Base-by-base conservation (phyloP, 2,888 invertebrate species). In the Drosophila neonasuta region DNA sequence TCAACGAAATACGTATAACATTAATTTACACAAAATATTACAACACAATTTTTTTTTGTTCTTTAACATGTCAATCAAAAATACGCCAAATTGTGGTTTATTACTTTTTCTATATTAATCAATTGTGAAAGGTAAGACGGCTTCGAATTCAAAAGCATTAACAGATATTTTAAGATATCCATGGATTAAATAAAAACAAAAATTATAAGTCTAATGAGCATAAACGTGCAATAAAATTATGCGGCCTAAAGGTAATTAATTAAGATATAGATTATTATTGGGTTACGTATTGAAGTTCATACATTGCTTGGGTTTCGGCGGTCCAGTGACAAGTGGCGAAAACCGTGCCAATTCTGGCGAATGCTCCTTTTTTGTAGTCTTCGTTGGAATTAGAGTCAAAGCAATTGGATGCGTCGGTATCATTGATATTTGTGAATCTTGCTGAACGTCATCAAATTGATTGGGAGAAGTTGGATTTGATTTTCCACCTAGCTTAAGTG, bases 321-420 rank as follows among this genome's bases (percentile, higher is more conserved):
- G 96, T 71, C 96, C 92, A 4, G 96, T 96, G 39, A 96, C 95
- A 64, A 97, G 90, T 24, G 96, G 96, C 8, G 96, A 95, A 88
- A 97, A 96, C 89, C 95, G 94, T 10, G 96, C 96, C 71, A 97
- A 91, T 88, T 96, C 96, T 9, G 96, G 96, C 32, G 96, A 95
- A 36, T 94, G 93, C 87, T 96, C 95, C 60, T 94, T 92, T 39
- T 77, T 79, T 13, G 41, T n/a, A n/a, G 36, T 1, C 15, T 46
- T 29, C 29, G 10, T 48, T 5, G 49, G 20, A 4, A 41, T 48
- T 5, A 45, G 20, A 3, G 44, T 56, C 7, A 20, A 20, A 13
- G 32, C 17, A 24, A 30, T 44, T 17, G 13, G 9, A 39, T 61
- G 15, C 15, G 17, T 7, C n/a, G 20, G 36, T 32, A 17, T 10